Conservation (phyloP, 2,113 vertebrate genomes). For the Cyprinodon variegatus region DNA sequence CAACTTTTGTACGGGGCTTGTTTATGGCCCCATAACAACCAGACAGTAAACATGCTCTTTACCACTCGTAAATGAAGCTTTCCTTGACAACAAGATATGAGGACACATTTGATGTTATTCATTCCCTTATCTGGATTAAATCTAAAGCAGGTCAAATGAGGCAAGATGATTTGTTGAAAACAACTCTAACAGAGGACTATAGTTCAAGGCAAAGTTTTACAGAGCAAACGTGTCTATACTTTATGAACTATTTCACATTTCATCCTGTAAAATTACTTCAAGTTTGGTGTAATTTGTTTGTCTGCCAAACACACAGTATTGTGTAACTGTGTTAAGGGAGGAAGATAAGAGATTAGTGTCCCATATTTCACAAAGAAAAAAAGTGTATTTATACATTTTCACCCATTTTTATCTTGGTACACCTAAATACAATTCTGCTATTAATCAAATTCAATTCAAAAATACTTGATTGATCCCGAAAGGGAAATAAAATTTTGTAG, state of each 20-base stretch:
- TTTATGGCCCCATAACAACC: conserved; percentile 28
- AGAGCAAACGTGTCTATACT: background rate
- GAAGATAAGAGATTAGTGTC: background rate
- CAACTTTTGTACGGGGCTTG: conserved; percentile 23
- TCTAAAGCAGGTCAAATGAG: conserved; percentile 14
- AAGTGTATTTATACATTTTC: background rate
- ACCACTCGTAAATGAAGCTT: conserved; percentile 6
- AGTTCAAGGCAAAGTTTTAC: background rate
- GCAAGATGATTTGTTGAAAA: background rate
- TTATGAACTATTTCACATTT: background rate
- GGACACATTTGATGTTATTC: background rate
- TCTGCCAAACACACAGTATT: background rate
- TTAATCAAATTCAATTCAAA: too few species aligned
- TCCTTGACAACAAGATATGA: background rate
- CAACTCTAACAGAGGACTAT: background rate
- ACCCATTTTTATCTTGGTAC: background rate
- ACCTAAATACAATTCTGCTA: background rate
- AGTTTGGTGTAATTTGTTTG: background rate
- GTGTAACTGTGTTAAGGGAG: background rate
- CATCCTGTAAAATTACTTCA: background rate
- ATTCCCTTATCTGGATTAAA: background rate
- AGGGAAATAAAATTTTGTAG: too few species aligned
- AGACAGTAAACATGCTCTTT: conserved; percentile 16
- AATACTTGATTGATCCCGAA: too few species aligned
- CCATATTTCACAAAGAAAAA: background rate